Evolutionary conservation across 1,140 invertebrate species (phyloP).

Genomic region (Drosophila kepulauana): DNA sequence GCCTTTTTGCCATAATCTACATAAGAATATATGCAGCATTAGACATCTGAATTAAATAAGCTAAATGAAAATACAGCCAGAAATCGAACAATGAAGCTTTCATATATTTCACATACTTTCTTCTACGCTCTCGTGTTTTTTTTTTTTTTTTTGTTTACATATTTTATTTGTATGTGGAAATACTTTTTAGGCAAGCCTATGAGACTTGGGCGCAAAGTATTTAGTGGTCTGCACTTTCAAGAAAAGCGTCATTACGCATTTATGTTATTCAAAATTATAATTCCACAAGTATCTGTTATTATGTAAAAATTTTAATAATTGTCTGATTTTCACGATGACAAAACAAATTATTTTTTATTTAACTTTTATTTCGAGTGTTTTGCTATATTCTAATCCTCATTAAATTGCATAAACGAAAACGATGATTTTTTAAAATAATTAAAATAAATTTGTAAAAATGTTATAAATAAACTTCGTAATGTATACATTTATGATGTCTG

Average conservation of each 20-base stretch:
- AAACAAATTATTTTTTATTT: slow-evolving; percentile 57
- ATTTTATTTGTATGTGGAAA: slow-evolving; percentile 15
- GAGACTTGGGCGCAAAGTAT: background rate
- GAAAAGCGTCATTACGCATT: background rate
- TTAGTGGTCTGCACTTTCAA: background rate
- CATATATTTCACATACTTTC: background rate
- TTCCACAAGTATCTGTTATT: slow-evolving; percentile 24
- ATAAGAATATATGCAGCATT: no score
- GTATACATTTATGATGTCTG: slow-evolving; percentile 67
- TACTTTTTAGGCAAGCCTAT: background rate
- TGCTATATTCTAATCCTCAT: slow-evolving; percentile 27
- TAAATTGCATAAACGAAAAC: slow-evolving; percentile 8
- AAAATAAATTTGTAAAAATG: slow-evolving; percentile 27
- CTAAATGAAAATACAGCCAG: background rate
- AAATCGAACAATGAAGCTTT: background rate
- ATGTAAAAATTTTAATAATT: slow-evolving; percentile 31
- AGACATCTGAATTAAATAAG: background rate
- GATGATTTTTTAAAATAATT: slow-evolving; percentile 1
- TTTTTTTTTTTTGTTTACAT: background rate
- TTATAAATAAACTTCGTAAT: slow-evolving; percentile 35
- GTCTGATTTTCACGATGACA: slow-evolving; percentile 53
- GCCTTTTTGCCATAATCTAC: background rate
- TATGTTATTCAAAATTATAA: slow-evolving; percentile 13
- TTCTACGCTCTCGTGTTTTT: background rate
- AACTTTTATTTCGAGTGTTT: slow-evolving; percentile 41